A percentile compares a stretch with the other conserved stretches of the same genome.
Evolutionary conservation across 2,888 invertebrate species (phyloP).

Genomic region (Desoria tigrina): DNA sequence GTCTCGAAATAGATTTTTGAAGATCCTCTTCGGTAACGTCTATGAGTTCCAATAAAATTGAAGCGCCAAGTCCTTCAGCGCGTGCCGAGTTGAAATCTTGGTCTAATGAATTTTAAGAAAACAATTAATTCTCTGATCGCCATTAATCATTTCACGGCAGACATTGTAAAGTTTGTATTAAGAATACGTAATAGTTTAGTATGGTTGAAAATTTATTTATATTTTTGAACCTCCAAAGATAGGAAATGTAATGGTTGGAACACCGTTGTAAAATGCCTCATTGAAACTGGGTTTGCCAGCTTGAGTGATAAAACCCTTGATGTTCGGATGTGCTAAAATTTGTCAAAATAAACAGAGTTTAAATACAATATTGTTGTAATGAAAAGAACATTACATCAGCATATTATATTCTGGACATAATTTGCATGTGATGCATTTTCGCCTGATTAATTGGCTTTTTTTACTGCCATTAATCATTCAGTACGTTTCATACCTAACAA

Average conservation of each 20-base stretch:
- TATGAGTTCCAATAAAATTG: background rate
- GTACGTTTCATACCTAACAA: background rate
- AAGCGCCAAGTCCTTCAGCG: background rate
- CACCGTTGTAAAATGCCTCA: background rate
- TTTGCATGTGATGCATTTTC: no score
- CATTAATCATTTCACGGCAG: no score
- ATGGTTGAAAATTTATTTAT: background rate
- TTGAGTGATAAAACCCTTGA: background rate
- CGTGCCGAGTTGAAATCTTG: background rate
- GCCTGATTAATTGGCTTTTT: no score
- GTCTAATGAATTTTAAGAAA: no score
- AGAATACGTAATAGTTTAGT: background rate
- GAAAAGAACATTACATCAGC: no score
- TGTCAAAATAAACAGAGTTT: background rate
- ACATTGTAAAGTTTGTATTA: constrained; percentile 44
- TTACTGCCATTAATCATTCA: no score
- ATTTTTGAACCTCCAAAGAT: background rate
- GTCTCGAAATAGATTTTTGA: constrained; percentile 22
- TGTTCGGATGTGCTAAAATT: background rate
- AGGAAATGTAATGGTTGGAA: background rate
- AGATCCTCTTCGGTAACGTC: background rate
- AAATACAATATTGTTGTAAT: no score
- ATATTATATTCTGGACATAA: no score
- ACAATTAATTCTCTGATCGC: no score
- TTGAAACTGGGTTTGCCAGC: background rate